Conservation (phyloP, 1,140 invertebrate species). For the Drosophila varians region DNA sequence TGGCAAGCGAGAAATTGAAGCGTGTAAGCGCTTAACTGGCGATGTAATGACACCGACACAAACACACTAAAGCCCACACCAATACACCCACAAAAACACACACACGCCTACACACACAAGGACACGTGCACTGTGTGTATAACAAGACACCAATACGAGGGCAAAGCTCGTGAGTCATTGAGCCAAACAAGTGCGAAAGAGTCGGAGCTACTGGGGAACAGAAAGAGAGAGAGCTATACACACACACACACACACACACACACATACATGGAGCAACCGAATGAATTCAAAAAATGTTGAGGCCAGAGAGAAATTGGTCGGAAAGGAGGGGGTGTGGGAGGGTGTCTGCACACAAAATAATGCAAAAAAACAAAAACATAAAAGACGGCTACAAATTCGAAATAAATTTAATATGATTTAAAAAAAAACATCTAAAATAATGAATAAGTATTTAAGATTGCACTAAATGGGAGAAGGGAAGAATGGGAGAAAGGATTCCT, state of each 20-base stretch:
- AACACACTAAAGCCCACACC: slow-evolving; percentile 11
- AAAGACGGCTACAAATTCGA: background rate
- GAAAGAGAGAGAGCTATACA: background rate
- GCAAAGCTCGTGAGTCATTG: slow-evolving; percentile 41
- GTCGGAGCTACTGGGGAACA: background rate
- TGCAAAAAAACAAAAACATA: background rate
- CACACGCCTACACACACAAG: slow-evolving; percentile 8
- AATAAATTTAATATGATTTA: background rate
- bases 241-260: slow-evolving; percentile 10
- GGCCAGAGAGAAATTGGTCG: slow-evolving; percentile 14
- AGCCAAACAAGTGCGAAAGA: background rate
- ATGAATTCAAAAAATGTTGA: slow-evolving; percentile 8
- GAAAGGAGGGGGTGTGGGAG: background rate
- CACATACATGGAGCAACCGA: background rate
- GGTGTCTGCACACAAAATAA: background rate
- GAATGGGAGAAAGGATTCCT: too few species aligned
- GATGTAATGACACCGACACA: slow-evolving; percentile 65
- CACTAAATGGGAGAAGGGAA: too few species aligned
- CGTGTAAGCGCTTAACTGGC: slow-evolving; percentile 78
- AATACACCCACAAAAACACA: slow-evolving; percentile 1
- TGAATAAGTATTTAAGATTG: background rate
- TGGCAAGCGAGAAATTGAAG: slow-evolving; percentile 76
- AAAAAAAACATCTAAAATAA: background rate
- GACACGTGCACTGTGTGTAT: slow-evolving; percentile 23
- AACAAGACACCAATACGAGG: slow-evolving; percentile 32